Evolutionary conservation across 2,113 vertebrate genomes (phyloP).

Genomic region (Micronycteris hirsuta): DNA sequence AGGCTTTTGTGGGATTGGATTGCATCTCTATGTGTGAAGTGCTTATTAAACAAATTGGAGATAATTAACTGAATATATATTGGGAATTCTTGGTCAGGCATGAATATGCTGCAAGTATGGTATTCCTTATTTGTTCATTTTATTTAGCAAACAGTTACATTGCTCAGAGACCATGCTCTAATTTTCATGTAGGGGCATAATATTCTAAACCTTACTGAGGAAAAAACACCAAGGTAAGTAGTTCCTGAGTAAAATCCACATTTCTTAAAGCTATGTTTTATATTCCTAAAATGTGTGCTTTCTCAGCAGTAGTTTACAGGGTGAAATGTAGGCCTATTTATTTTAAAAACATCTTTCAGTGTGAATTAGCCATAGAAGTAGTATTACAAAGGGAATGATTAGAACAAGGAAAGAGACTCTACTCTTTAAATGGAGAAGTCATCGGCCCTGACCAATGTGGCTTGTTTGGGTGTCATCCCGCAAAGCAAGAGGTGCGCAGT

Average conservation of each 20-base stretch:
- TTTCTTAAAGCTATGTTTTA: conserved; percentile 14
- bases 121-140: conserved; percentile 15
- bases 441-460: neutral
- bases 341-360: conserved; percentile 18
- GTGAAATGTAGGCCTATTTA: neutral
- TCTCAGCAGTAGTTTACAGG: neutral
- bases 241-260: neutral
- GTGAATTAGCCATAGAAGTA: conserved; percentile 20
- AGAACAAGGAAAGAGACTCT: neutral
- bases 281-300: neutral
- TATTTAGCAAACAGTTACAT: conserved; percentile 22
- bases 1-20: neutral
- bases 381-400: neutral
- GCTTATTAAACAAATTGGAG: conserved; percentile 44
- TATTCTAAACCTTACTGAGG: neutral
- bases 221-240: neutral
- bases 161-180: neutral
- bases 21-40: conserved; percentile 4
- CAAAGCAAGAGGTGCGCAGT: too few species aligned
- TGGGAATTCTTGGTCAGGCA: neutral
- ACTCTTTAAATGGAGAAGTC: neutral
- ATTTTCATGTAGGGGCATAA: neutral
- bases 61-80: neutral
- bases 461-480: too few species aligned
- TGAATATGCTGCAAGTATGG: neutral